Evolutionary conservation across 2,113 vertebrate species (phyloP), one percentile per base, ranked within the genome.

Genomic region (Archilochus colubris): DNA sequence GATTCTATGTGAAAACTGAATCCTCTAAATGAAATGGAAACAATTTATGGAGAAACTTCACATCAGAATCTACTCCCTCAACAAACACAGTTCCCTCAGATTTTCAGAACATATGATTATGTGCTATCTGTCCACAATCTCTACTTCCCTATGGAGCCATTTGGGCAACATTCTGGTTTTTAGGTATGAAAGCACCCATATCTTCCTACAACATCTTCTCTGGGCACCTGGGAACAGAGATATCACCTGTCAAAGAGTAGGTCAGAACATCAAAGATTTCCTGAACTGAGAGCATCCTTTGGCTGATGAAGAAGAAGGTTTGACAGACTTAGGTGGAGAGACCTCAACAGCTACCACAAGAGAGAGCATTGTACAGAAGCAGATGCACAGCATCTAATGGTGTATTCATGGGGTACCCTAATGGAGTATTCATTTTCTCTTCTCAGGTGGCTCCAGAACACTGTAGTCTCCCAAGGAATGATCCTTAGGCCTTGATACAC

Each of bases 311-410:
- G 22, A 12, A 78, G 19, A 38, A 78, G 23, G 24, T 54, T 72
- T 64, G 16, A 8, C 66, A 75, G 33, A 38, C 40, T 73, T 38
- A 6, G 38, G 22, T 38, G 44, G 48, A 48, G 19, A 61, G 7
- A 63, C 11, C 10, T 4, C 3, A 8, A 40, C 8, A 72, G 33
- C 23, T 53, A 25, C 14, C 24, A 13, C 20, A 31, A 2, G 8
- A 18, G 24, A 48, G n/a, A 74, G 14, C 2, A 21, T 24, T 51
- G 15, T 53, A 57, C 18, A 86, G 40, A 69, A 80, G 18, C 38
- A 66, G 3, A 36, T 2, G 2, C 18, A 17, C 1, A 1, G 50
- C 23, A 36, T 27, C 53, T 62, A 5, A 28, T 2, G 10, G 7
- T 5, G 12, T 55, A 70, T 27, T 62, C 17, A 27, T 5, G 16